Evolutionary conservation across 2,888 invertebrate genomes (phyloP).

Genomic region (Erebia aethiops): DNA sequence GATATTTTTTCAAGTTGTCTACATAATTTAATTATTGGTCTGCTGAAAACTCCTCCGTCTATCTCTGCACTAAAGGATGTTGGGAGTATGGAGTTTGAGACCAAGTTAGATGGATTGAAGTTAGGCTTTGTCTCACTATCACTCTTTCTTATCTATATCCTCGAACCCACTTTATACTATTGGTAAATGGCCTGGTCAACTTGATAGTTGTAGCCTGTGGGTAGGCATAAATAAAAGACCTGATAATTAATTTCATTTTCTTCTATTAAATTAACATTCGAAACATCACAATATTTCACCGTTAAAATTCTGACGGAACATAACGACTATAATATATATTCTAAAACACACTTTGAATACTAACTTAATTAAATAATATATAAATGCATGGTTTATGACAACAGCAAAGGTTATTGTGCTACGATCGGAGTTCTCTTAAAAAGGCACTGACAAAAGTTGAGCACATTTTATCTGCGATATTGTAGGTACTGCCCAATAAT

Average conservation of each 20-base stretch:
- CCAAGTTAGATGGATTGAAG: too few relatives aligned
- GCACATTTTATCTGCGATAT: conserved; percentile 11
- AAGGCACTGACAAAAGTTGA: conserved; percentile 42
- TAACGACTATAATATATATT: conserved; percentile 36
- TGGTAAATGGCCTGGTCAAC: too few relatives aligned
- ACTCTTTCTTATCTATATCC: too few relatives aligned
- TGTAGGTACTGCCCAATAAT: background rate
- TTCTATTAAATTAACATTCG: conserved; percentile 44
- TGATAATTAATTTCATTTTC: conserved; percentile 24
- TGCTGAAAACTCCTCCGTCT: too few relatives aligned
- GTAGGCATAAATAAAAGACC: conserved; percentile 20
- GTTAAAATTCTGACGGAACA: conserved; percentile 57
- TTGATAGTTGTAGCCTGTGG: too few relatives aligned
- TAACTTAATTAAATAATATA: conserved; percentile 49
- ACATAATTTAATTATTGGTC: too few relatives aligned
- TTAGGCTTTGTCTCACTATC: too few relatives aligned
- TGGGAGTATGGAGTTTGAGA: too few relatives aligned
- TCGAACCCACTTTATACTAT: too few relatives aligned
- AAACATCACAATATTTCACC: conserved; percentile 51
- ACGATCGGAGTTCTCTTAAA: conserved; percentile 22
- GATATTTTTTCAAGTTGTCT: too few relatives aligned
- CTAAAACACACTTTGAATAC: conserved; percentile 45
- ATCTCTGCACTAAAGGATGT: too few relatives aligned
- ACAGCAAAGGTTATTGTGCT: conserved; percentile 49
- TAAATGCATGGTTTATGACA: conserved; percentile 74